These are phyloP conservation scores for Eledone cirrhosa DNA, from an alignment of 2,888 invertebrate species.

Conservation along the genomic window DNA sequence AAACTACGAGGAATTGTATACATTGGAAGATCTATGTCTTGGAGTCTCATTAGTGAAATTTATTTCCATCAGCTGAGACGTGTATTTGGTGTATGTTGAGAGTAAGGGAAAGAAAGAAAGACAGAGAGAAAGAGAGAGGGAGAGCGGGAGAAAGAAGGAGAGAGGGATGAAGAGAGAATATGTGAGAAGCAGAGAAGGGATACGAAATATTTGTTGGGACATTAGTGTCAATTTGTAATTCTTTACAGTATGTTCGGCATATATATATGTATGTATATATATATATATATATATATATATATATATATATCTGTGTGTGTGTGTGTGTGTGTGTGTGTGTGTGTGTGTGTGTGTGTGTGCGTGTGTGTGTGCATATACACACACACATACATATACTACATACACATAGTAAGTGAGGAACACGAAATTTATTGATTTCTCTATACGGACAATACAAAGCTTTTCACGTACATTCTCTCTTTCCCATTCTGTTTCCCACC, in stretches of 20 bases:
- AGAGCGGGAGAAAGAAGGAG: too few relatives aligned
- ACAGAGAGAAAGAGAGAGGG: too few relatives aligned
- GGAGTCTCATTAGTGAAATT: too few relatives aligned
- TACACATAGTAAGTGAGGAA: background rate
- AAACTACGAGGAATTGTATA: too few relatives aligned
- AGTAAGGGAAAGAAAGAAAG: too few relatives aligned
- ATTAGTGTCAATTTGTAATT: background rate
- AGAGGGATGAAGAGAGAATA: too few relatives aligned
- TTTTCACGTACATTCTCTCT: background rate
- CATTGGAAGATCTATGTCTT: too few relatives aligned
- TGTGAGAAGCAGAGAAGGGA: too few relatives aligned
- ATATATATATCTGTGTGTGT: background rate
- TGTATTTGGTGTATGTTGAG: too few relatives aligned
- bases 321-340: background rate
- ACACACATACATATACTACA: background rate
- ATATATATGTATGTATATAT: background rate
- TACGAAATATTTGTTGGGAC: too few relatives aligned
- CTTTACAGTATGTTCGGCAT: background rate
- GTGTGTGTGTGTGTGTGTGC: background rate
- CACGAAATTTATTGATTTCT: background rate
- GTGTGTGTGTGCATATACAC: background rate
- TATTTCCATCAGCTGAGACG: too few relatives aligned
- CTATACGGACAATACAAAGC: background rate
- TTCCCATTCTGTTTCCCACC: background rate
- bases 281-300: background rate